Conservation (phyloP, 64 coral and sea anemone species). For the Pocillopora verrucosa region DNA sequence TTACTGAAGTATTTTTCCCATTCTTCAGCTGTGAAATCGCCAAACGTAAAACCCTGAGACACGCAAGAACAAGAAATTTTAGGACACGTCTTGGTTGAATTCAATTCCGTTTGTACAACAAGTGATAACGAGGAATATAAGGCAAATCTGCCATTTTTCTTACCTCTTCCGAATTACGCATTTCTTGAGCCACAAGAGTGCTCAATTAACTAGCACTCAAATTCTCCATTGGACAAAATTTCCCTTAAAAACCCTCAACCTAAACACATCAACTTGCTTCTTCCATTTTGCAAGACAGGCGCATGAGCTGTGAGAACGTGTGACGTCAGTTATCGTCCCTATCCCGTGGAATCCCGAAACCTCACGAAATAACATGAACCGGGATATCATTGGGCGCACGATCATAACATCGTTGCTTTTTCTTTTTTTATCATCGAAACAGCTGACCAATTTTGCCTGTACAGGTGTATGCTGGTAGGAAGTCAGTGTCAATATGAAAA, state of each 20-base stretch:
- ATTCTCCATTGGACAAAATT: slow-evolving; percentile 1
- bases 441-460: background rate
- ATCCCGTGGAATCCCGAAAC: background rate
- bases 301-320: background rate
- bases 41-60: slow-evolving; percentile 68
- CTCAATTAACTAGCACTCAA: background rate
- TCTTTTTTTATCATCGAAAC: no score
- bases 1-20: slow-evolving; percentile 77
- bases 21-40: slow-evolving; percentile 82
- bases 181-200: slow-evolving; percentile 27
- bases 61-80: background rate
- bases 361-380: background rate
- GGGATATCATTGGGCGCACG: no score
- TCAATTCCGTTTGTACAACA: background rate
- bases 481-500: no score
- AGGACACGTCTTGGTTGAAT: background rate
- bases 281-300: background rate
- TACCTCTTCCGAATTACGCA: slow-evolving; percentile 43
- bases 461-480: background rate
- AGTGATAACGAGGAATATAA: background rate
- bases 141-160: background rate
- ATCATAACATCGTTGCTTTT: no score
- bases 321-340: background rate
- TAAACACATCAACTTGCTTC: background rate
- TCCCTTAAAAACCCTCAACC: background rate